Evolutionary conservation across 2,797 vertebrate genomes (phyloP).

Genomic region (Acipenser ruthenus): DNA sequence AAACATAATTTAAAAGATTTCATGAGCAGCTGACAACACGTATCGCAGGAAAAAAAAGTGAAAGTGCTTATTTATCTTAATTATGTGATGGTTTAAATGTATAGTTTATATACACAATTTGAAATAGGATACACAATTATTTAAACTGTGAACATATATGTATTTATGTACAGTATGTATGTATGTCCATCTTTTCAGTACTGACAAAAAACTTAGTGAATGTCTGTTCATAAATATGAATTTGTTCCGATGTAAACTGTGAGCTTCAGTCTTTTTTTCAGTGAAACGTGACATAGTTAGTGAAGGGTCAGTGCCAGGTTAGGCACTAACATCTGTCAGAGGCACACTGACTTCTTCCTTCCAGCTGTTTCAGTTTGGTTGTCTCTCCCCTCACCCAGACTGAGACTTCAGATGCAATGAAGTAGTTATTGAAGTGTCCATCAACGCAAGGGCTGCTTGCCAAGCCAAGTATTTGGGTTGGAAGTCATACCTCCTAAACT

Average conservation of each 20-base stretch:
- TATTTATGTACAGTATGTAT: too few species aligned
- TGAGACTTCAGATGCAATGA: conserved; percentile 67
- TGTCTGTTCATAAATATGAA: too few species aligned
- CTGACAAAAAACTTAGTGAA: too few species aligned
- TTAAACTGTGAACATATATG: too few species aligned
- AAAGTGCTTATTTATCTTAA: too few species aligned
- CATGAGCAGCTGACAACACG: too few species aligned
- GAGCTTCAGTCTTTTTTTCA: background rate
- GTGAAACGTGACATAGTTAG: conserved; percentile 1
- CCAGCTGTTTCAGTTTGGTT: conserved; percentile 39
- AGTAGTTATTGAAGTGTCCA: conserved; percentile 65
- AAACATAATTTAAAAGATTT: too few species aligned
- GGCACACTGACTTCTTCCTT: conserved; percentile 38
- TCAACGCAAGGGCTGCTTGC: conserved; percentile 64
- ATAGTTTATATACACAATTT: too few species aligned
- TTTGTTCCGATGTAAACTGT: background rate
- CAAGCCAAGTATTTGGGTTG: conserved; percentile 77
- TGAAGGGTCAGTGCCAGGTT: conserved; percentile 36
- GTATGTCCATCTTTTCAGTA: too few species aligned
- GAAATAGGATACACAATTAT: too few species aligned
- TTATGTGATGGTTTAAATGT: too few species aligned
- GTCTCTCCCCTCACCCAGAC: conserved; percentile 25
- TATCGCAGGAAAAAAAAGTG: too few species aligned
- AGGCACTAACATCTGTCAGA: conserved; percentile 44
- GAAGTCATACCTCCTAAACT: conserved; percentile 63